phyloP scores from a whole-genome alignment of 1,140 invertebrate species.

The Heliconius eleuchia region DNA sequence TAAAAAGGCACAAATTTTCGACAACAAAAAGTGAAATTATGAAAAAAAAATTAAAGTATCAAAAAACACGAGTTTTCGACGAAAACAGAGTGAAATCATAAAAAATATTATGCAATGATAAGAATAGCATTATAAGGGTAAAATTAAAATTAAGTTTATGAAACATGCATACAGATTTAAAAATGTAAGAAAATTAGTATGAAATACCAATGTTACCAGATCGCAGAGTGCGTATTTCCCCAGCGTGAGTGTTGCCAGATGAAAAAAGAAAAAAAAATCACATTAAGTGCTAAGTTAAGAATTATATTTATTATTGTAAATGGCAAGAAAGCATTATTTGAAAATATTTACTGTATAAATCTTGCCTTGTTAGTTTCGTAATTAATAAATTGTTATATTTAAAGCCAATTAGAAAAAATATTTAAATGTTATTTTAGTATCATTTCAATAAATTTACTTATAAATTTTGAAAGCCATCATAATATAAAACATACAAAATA shows the following conservation, averaged over 20 bases:
- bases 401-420: constrained; percentile 7
- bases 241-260: constrained; percentile 77
- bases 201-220: constrained; percentile 78
- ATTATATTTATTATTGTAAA: constrained; percentile 32
- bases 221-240: constrained; percentile 77
- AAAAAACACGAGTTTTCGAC: not conserved
- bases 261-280: constrained; percentile 76
- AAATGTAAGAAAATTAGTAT: constrained; percentile 60
- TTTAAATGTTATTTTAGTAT: not conserved
- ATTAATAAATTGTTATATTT: not conserved
- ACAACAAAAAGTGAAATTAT: too few species aligned
- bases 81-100: not conserved
- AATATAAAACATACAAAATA: too few species aligned
- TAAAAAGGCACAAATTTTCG: too few species aligned
- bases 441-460: not conserved
- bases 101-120: not conserved
- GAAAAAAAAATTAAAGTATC: too few species aligned
- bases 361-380: constrained; percentile 54
- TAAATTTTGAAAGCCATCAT: not conserved
- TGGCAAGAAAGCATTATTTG: constrained; percentile 67
- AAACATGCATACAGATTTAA: constrained; percentile 32
- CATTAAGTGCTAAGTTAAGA: constrained; percentile 66
- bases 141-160: constrained; percentile 26
- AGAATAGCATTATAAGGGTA: constrained; percentile 37
- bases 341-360: constrained; percentile 43